Conservation (phyloP, 2,113 vertebrate genomes). For the Catagonus wagneri region DNA sequence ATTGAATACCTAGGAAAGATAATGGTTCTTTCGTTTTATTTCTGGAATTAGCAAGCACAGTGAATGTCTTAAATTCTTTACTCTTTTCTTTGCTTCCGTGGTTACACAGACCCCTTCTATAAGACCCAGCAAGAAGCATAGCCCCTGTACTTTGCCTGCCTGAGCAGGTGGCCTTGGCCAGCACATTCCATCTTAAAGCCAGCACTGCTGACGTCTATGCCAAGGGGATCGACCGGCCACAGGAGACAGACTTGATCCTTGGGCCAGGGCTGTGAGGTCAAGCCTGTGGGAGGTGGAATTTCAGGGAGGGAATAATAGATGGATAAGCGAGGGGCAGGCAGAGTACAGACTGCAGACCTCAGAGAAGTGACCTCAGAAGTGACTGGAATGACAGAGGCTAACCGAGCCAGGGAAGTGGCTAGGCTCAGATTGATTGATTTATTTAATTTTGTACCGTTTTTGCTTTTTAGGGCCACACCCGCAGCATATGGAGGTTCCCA, state of each 20-base stretch:
- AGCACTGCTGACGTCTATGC: background rate
- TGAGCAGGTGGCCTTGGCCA: background rate
- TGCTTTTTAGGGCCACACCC: too few species aligned
- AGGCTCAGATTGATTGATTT: background rate
- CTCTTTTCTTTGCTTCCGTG: background rate
- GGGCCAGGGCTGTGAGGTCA: constrained; percentile 39
- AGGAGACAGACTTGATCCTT: background rate
- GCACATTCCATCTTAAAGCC: constrained; percentile 29
- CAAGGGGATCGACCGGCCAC: background rate
- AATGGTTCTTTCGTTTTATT: background rate
- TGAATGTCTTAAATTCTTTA: background rate
- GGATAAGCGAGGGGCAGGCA: background rate
- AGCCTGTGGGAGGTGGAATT: constrained; percentile 48
- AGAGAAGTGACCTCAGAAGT: constrained; percentile 29
- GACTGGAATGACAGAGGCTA: background rate
- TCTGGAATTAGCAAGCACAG: background rate
- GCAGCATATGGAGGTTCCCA: too few species aligned
- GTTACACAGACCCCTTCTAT: constrained; percentile 11
- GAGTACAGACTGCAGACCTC: background rate
- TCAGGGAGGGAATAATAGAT: constrained; percentile 6
- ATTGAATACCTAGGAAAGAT: constrained; percentile 40
- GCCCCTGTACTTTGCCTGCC: background rate
- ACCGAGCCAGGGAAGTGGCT: background rate
- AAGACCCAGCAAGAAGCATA: background rate
- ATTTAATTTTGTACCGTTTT: too few species aligned